phyloP scores from a whole-genome alignment of 2,888 invertebrate genomes.

The Nasonovia ribisnigri region DNA sequence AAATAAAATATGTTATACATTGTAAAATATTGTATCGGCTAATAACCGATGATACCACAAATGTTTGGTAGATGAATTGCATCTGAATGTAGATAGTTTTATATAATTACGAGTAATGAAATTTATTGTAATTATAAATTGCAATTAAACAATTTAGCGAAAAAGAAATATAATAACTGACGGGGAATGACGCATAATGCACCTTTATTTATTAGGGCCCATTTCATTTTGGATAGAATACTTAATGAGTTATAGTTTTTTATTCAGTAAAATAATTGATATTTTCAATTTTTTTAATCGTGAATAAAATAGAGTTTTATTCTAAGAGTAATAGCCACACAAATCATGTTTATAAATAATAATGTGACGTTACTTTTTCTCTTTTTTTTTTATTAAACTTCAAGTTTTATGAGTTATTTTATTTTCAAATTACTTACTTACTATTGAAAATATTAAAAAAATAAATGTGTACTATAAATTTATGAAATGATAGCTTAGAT shows the following conservation, averaged over 20 bases:
- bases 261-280: conserved; percentile 8
- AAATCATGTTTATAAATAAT: neutral
- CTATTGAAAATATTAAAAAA: conserved; percentile 8
- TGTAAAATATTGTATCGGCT: neutral
- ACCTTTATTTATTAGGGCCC: neutral
- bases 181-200: neutral
- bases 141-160: neutral
- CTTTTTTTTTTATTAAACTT: neutral
- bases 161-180: neutral
- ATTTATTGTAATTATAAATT: neutral
- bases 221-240: conserved; percentile 14
- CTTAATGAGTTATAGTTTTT: neutral
- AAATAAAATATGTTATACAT: neutral
- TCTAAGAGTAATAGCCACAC: neutral
- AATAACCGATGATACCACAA: neutral
- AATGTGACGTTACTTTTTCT: neutral
- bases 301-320: neutral
- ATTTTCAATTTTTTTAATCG: neutral
- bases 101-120: neutral
- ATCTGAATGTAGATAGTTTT: neutral
- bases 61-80: neutral
- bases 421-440: neutral
- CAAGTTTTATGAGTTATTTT: conserved; percentile 26
- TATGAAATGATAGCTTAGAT: neutral
- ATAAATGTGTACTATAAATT: neutral